phyloP scores from a whole-genome alignment of 2,888 invertebrate species.

The Ochropacha duplaris region DNA sequence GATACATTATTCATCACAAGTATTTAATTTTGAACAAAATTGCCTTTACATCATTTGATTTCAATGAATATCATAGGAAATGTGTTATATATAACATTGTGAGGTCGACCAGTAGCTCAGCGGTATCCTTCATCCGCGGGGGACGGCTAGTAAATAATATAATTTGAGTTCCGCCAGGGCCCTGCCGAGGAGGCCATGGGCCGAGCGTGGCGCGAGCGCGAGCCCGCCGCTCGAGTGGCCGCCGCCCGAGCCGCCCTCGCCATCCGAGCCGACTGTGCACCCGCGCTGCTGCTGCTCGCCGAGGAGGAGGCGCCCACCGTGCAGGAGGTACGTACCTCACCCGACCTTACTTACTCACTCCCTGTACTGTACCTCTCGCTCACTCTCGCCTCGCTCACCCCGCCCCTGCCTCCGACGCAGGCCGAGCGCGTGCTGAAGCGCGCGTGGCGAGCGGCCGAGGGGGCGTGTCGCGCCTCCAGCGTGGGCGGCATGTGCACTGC shows the following conservation, averaged over 20 bases:
- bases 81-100: no score
- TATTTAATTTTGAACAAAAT: no score
- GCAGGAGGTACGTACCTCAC: slow-evolving; percentile 80
- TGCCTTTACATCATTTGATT: no score
- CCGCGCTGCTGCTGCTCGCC: slow-evolving; percentile 96
- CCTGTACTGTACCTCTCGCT: background rate
- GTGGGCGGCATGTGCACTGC: slow-evolving; percentile 94
- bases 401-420: slow-evolving; percentile 19
- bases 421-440: slow-evolving; percentile 78
- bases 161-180: no score
- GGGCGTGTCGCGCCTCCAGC: slow-evolving; percentile 93
- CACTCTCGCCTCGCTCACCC: slow-evolving; percentile 2
- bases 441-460: slow-evolving; percentile 98
- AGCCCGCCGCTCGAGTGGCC: slow-evolving; percentile 94
- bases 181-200: slow-evolving; percentile 86
- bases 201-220: slow-evolving; percentile 97
- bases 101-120: no score
- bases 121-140: no score
- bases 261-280: slow-evolving; percentile 95
- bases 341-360: no score
- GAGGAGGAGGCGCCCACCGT: slow-evolving; percentile 98
- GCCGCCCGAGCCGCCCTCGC: slow-evolving; percentile 92
- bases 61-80: no score
- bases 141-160: no score
- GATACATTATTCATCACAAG: no score